Percentiles rank a stretch among this genome's conserved stretches.
phyloP scores from a whole-genome alignment of 2,888 invertebrate species.

The Dryobota labecula region DNA sequence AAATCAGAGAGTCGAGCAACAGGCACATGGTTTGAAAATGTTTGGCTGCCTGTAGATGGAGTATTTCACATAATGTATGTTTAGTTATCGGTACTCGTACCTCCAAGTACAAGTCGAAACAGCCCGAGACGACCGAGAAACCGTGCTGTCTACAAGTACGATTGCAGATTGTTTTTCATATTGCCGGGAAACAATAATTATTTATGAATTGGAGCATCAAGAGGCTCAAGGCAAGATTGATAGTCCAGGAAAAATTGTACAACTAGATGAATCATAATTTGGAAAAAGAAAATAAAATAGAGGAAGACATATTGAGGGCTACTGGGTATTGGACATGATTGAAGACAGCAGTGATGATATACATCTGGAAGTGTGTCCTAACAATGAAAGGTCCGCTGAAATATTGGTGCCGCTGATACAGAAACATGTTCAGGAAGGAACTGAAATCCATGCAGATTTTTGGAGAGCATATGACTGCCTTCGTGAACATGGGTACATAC shows the following conservation, averaged over 20 bases:
- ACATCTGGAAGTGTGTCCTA: constrained; percentile 5
- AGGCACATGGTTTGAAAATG: no score
- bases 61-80: no score
- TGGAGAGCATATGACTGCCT: background rate
- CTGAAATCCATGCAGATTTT: background rate
- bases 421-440: constrained; percentile 4
- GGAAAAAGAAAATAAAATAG: background rate
- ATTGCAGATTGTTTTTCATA: background rate
- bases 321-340: background rate
- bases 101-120: no score
- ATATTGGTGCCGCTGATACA: constrained; percentile 3
- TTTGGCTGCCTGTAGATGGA: no score
- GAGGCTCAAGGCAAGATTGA: constrained; percentile 16
- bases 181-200: background rate
- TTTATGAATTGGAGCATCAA: background rate
- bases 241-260: background rate
- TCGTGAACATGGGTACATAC: background rate
- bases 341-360: constrained; percentile 7
- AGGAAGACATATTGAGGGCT: constrained; percentile 6
- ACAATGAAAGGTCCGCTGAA: background rate
- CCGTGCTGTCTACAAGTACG: background rate
- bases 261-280: constrained; percentile 1
- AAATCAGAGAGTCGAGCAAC: no score
- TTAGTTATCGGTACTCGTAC: no score
- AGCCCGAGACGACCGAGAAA: no score